Evolutionary conservation across 1,140 invertebrate genomes (phyloP), one percentile per base, ranked within the genome.

Genomic region (Euwallacea similis): DNA sequence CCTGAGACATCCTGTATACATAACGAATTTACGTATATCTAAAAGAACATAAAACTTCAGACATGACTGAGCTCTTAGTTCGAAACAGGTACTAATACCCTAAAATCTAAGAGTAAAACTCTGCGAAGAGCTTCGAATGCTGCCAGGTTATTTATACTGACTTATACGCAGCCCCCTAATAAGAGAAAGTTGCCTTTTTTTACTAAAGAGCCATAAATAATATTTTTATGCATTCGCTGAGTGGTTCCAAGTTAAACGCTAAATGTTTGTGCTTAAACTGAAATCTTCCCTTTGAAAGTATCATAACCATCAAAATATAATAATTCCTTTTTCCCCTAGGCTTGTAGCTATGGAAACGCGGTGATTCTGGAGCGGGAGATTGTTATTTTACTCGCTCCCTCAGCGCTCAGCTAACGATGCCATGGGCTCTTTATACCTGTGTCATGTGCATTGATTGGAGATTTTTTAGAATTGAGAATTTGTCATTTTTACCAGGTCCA

Each of bases 291-390:
- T 72, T 65, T 61, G 70, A 73, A 76, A 76, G 72, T 76, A 73
- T 76, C 72, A 76, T 76, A 76, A 76, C 75, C 75, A 76, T 76
- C 73, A 76, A 76, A 76, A 76, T 73, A 74, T 76, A 74, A 76
- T 76, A 74, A 73, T 76, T 76, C 71, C 64, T 71, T 74, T 76
- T 76, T 71, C 75, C 75, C 75, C 72, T 71, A 71, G 21, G 67
- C 54, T 42, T 55, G 73, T 76, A 47, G 43, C 62, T 68, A 74
- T 69, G 71, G 65, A 59, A 64, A 76, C 74, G 72, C 47, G 50
- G 62, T 59, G 67, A 55, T 59, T 11, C 43, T 13, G 43, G 66
- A 64, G 63, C 63, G 68, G 56, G 62, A 60, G 72, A 71, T 73
- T 61, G 64, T 73, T 73, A 73, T 73, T 73, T 71, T 71, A 42